Conservation (phyloP, 2,113 vertebrate species). For the Galeopterus variegatus region DNA sequence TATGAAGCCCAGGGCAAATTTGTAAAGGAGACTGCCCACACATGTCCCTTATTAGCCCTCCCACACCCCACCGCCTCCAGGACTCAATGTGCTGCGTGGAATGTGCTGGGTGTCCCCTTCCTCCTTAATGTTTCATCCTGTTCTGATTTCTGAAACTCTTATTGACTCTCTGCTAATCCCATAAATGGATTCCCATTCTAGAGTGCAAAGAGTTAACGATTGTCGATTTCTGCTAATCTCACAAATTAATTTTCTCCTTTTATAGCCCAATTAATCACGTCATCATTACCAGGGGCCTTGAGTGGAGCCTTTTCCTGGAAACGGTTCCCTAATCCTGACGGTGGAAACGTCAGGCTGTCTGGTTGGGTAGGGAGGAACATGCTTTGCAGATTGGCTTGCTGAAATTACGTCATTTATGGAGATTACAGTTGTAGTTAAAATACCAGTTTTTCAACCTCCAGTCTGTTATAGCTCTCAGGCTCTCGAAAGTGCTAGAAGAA, state of each 20-base stretch:
- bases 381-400: not conserved
- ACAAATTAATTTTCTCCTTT: not conserved
- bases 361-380: not conserved
- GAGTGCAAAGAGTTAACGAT: not conserved
- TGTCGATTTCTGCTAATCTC: not conserved
- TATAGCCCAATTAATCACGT: not conserved
- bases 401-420: not conserved
- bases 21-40: not conserved
- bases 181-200: not conserved
- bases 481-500: not conserved
- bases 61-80: not conserved
- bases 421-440: not conserved
- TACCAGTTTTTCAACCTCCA: not conserved
- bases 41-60: not conserved
- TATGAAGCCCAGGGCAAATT: not conserved
- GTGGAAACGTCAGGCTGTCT: not conserved
- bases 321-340: not conserved
- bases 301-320: not conserved
- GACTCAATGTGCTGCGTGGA: not conserved
- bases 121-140: not conserved
- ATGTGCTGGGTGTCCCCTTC: not conserved
- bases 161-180: not conserved
- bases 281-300: not conserved
- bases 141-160: not conserved
- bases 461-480: not conserved